Base-by-base conservation (phyloP, 2,113 vertebrate species). In the Ophthalmolycus amberensis region DNA sequence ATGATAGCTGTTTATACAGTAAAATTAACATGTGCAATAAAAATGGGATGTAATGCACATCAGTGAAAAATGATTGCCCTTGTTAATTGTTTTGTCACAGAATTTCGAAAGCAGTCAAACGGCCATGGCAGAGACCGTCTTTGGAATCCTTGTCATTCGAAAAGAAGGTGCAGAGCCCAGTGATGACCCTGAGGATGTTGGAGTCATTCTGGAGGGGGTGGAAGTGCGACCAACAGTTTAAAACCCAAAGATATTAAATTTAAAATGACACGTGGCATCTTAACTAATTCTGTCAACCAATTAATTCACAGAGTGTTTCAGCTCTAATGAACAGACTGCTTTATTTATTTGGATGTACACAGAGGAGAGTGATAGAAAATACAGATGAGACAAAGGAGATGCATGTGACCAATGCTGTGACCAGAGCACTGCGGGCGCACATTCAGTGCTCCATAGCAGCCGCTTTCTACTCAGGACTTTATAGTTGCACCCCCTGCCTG, bases 391-490 rank as follows among this genome's bases (percentile, higher is more conserved):
- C 18, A 48, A 71, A 81, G 52, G 44, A 0, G 0, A 5, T 40
- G 62, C 27, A 38, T 54, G 11, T 25, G 37, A 69, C 40, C 42
- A 9, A 4, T 8, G 42, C 32, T 16, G 15, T 34, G 25, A n/a
- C 32, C 27, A 68, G 15, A 71, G 15, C 29, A 3, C 66, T 60
- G 70, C 5, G 6, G 74, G 59, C 20, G 37, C 22, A 22, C 58
- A 50, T 76, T 68, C 76, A 72, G 59, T 44, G 50, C 25, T 56
- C 10, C 22, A 32, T 38, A 65, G 79, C 82, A 78, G 87, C 85
- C 88, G 90, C 90, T 90, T 92, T 91, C 90, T 89, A 34, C 79
- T 65, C 62, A 22, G 74, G 38, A 72, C 72, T 68, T 44, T 70
- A 65, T 38, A 83, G 58, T 69, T 77, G 52, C 65, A 72, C 40